Evolutionary conservation across 92 coral and sea anemone species (phyloP).

Genomic region (Porites cylindrica): DNA sequence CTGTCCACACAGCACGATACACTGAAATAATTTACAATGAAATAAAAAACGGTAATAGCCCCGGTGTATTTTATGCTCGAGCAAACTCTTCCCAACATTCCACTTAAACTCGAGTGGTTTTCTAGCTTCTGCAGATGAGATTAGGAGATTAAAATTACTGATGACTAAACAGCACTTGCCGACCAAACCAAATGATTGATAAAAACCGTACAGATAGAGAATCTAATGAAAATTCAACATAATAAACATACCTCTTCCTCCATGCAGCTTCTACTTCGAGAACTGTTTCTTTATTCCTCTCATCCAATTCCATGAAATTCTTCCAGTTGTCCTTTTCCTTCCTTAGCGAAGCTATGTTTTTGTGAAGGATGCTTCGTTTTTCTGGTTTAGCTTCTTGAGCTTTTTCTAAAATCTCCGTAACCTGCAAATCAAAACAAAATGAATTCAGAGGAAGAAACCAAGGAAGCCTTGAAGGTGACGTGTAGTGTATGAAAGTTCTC

Average conservation of each 20-base stretch:
- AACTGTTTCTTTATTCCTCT: constrained; percentile 26
- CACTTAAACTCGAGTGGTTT: constrained; percentile 10
- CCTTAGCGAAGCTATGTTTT: constrained; percentile 22
- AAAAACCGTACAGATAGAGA: background rate
- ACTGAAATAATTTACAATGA: background rate
- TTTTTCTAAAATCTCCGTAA: constrained; percentile 27
- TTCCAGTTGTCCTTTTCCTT: constrained; percentile 36
- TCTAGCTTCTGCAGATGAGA: background rate
- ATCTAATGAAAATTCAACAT: background rate
- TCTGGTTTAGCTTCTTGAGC: background rate
- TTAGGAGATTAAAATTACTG: background rate
- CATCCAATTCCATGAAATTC: constrained; percentile 42
- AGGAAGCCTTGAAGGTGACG: background rate
- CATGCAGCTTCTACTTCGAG: constrained; percentile 36
- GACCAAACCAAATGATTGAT: background rate
- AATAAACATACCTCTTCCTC: constrained; percentile 29
- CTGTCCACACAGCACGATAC: constrained; percentile 3
- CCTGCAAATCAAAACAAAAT: constrained; percentile 17
- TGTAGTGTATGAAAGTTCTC: too few species aligned
- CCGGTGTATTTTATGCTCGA: too few species aligned
- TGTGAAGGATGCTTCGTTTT: background rate
- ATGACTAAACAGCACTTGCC: background rate
- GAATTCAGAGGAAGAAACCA: too few species aligned
- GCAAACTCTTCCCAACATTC: background rate
- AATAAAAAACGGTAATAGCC: background rate